A percentile compares a stretch with the other conserved stretches of the same genome.
Evolutionary conservation across 2,113 vertebrate genomes (phyloP).

Genomic region (Cyprinodon variegatus): DNA sequence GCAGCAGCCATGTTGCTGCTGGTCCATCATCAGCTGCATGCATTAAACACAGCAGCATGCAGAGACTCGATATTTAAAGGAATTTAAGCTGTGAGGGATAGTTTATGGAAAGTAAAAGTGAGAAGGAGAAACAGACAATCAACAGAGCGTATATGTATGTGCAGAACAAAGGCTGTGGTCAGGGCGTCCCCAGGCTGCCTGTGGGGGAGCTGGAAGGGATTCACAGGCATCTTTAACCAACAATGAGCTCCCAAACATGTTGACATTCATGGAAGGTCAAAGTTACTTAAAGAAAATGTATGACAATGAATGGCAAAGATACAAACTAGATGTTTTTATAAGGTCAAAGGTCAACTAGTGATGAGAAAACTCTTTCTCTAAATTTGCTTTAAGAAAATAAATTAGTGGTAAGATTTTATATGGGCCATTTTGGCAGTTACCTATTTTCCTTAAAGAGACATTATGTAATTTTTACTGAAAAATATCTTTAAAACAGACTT

Average conservation of each 20-base stretch:
- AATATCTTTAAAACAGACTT: too few relatives aligned
- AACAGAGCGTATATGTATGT: too few relatives aligned
- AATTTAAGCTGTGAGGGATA: too few relatives aligned
- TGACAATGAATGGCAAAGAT: not conserved
- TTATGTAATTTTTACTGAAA: too few relatives aligned
- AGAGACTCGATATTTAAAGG: too few relatives aligned
- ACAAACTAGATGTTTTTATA: not conserved
- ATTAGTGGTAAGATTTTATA: not conserved
- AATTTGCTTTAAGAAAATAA: not conserved
- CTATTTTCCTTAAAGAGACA: not conserved
- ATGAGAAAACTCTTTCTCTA: not conserved
- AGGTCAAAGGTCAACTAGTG: not conserved
- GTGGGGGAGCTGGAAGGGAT: not conserved
- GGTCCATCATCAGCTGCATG: too few relatives aligned
- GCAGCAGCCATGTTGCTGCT: too few relatives aligned
- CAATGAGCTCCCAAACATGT: not conserved
- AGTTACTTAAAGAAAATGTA: too few relatives aligned
- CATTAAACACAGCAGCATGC: too few relatives aligned
- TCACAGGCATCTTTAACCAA: not conserved
- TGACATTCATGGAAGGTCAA: not conserved
- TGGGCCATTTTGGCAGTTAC: not conserved
- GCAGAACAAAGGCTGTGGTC: not conserved
- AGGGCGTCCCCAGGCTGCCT: not conserved
- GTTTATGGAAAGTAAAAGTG: too few relatives aligned
- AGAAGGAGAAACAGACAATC: too few relatives aligned